These are phyloP conservation scores for Nephrotoma guestfalica DNA, from an alignment of 2,888 invertebrate genomes.

Conservation along the genomic window DNA sequence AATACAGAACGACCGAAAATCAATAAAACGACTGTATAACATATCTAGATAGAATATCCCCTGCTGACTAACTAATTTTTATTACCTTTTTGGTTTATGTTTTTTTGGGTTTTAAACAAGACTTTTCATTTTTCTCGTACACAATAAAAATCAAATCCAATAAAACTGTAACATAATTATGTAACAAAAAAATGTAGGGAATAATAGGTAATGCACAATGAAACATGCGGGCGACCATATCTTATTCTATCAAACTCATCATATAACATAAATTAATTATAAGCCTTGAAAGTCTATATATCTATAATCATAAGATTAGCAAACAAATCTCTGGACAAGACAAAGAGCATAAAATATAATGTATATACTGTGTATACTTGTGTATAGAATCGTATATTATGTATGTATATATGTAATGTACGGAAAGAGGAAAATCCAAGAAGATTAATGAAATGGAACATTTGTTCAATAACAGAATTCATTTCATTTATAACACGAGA, in stretches of 20 bases:
- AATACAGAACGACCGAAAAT: neutral
- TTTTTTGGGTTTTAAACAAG: neutral
- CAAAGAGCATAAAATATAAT: neutral
- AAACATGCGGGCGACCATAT: neutral
- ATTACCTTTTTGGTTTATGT: neutral
- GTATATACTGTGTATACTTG: neutral
- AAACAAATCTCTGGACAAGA: neutral
- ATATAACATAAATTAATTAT: neutral
- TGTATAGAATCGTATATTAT: neutral
- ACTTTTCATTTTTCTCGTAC: neutral
- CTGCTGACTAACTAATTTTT: neutral
- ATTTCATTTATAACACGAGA: neutral
- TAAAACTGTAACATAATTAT: neutral
- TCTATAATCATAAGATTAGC: neutral
- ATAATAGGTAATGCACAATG: neutral
- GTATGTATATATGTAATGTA: neutral
- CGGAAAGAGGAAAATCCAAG: neutral
- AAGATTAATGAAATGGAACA: neutral
- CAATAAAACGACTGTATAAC: neutral
- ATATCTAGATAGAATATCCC: neutral
- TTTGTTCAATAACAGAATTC: neutral
- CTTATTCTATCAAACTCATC: neutral
- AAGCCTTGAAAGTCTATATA: neutral
- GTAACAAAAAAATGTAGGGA: neutral
- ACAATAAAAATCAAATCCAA: neutral